Evolutionary conservation across 2,797 vertebrate species (phyloP), one percentile per base, ranked within the genome.

Genomic region (Chiroxiphia lanceolata): DNA sequence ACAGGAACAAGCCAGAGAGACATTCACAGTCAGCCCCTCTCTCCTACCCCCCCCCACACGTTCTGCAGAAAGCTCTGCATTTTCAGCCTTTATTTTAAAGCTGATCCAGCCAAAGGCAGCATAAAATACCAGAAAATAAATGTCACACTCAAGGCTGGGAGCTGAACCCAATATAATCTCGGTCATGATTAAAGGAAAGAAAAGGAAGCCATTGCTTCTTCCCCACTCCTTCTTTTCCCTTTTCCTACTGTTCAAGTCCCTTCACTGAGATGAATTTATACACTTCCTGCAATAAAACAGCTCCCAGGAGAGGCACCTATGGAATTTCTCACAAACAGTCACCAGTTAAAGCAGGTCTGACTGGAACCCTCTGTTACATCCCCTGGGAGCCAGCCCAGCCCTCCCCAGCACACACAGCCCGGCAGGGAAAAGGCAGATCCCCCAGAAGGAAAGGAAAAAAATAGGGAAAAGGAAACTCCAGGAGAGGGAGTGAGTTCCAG

Each of bases 61-160:
- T 20, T 11, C 74, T 26, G 68, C 27, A 44, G n/a, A 48, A 1
- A 4, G 0, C 0, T 19, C 36, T 34, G 11, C 48, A 40, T 59
- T 74, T 44, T 3, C 40, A 45, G 0, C 47, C 11, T 15, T 25
- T 25, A 6, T 36, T 83, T 40, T 3, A 17, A 23, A 53, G 53
- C 71, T 44, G 4, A 69, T 20, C 21, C 18, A 67, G 29, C 47
- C 42, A 16, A 31, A 79, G 45, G 33, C 38, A 40, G 47, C 10
- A 2, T 9, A 36, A 44, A 53, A 29, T 1, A 38, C 6, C 67
- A 79, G 42, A 47, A 60, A 7, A 83, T 26, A 11, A 34, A 21
- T 0, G 7, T 9, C 54, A 42, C 1, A 0, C 38, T 57, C 61
- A 1, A 36, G 14, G 45, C 31, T 34, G 25, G 33, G 33, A 70